Evolutionary conservation across 1,140 invertebrate species (phyloP).

Genomic region (Coelopa frigida): DNA sequence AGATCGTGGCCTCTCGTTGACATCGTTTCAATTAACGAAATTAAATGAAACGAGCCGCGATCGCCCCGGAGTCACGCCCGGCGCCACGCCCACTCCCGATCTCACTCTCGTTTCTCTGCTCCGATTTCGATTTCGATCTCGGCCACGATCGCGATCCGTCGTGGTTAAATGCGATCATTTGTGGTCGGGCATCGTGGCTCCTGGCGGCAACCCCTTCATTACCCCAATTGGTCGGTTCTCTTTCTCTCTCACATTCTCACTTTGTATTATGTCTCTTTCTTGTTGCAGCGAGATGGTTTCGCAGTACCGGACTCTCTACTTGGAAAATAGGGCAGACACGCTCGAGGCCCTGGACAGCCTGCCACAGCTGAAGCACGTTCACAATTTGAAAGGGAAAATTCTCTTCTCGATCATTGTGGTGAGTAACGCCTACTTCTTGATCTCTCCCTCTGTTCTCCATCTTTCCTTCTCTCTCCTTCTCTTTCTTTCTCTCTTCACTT

Average conservation of each 20-base stretch:
- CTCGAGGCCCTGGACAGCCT: slow-evolving; percentile 75
- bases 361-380: slow-evolving; percentile 66
- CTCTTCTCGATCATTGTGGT: slow-evolving; percentile 92
- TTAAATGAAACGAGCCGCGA: too few species aligned
- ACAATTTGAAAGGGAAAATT: slow-evolving; percentile 87
- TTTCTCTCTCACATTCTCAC: slow-evolving; percentile 10
- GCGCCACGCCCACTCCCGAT: background rate
- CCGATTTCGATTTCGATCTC: background rate
- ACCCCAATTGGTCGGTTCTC: background rate
- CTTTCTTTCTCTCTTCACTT: too few species aligned
- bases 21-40: too few species aligned
- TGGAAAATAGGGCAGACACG: slow-evolving; percentile 73
- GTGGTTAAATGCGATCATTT: slow-evolving; percentile 3
- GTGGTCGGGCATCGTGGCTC: background rate
- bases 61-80: too few species aligned
- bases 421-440: slow-evolving; percentile 48
- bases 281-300: slow-evolving; percentile 57
- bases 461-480: too few species aligned
- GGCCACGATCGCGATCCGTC: background rate
- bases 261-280: slow-evolving; percentile 7
- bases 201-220: background rate
- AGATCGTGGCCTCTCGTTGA: background rate
- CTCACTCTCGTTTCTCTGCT: background rate
- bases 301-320: slow-evolving; percentile 76
- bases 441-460: too few species aligned